Percentiles rank a stretch among this genome's conserved stretches.
Evolutionary conservation across 1,140 invertebrate genomes (phyloP).

Genomic region (Heliothis subflexa): DNA sequence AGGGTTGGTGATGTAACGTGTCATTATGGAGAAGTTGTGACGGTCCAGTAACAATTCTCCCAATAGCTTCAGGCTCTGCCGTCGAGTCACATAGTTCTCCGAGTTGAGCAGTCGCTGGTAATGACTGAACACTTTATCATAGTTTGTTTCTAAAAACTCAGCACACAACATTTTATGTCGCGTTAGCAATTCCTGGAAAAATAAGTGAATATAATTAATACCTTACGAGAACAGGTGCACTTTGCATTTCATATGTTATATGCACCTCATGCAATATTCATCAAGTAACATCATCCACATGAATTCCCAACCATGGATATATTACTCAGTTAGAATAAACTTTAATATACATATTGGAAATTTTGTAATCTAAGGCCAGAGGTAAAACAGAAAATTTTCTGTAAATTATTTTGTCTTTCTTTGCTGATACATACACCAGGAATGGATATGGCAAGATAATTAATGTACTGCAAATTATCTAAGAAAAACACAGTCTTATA

Average conservation of each 20-base stretch:
- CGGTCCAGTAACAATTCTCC: constrained; percentile 99
- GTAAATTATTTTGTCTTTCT: no score
- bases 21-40: constrained; percentile 99
- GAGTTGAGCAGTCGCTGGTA: constrained; percentile 99
- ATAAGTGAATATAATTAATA: neutral
- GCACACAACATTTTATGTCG: constrained; percentile 99
- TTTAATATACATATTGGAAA: neutral
- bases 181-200: constrained; percentile 97
- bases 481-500: neutral
- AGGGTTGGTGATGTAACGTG: constrained; percentile 99
- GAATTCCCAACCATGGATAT: neutral
- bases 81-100: constrained; percentile 98
- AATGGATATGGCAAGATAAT: no score
- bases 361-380: no score
- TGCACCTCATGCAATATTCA: neutral
- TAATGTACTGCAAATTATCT: no score
- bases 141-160: constrained; percentile 99
- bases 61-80: constrained; percentile 98
- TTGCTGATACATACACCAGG: no score
- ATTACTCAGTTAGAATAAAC: neutral
- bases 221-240: neutral
- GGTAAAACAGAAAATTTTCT: no score
- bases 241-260: neutral
- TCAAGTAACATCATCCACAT: neutral
- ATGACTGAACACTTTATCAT: constrained; percentile 98